These are phyloP conservation scores for Calcarius ornatus DNA, from an alignment of 2,113 vertebrate species.

Conservation along the genomic window DNA sequence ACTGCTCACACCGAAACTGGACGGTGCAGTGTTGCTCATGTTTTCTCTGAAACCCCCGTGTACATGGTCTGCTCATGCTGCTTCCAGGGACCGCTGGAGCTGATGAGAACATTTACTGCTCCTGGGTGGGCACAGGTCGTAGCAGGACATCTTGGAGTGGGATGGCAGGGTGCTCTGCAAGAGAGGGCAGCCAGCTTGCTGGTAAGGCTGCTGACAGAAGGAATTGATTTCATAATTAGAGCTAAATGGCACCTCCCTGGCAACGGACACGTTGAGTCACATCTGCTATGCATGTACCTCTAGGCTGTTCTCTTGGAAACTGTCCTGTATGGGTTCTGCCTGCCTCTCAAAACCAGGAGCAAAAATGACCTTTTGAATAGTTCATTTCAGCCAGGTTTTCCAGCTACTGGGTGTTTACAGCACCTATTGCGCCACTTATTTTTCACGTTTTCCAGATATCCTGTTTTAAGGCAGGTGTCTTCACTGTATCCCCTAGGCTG, in stretches of 20 bases:
- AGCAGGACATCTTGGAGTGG: too few species aligned
- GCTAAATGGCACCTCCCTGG: conserved; percentile 41
- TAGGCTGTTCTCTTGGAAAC: conserved; percentile 28
- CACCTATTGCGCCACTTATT: neutral
- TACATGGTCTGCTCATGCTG: neutral
- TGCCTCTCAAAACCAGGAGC: neutral
- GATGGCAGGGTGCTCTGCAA: too few species aligned
- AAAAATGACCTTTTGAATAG: neutral
- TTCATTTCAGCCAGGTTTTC: neutral
- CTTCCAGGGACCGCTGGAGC: neutral
- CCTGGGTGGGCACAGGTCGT: too few species aligned
- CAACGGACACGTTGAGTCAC: conserved; percentile 27
- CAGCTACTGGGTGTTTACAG: neutral
- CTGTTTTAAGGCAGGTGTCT: neutral
- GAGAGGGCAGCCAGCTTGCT: neutral
- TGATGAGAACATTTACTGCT: neutral
- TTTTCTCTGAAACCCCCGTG: neutral
- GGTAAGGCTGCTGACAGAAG: neutral
- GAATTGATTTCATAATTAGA: conserved; percentile 52
- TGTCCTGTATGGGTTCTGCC: neutral
- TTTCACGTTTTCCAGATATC: neutral
- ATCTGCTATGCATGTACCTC: neutral
- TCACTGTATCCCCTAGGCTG: neutral
- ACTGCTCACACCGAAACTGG: neutral
- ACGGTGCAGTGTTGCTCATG: neutral